Evolutionary conservation across 1,140 invertebrate species (phyloP).

Genomic region (Zophobas atratus): DNA sequence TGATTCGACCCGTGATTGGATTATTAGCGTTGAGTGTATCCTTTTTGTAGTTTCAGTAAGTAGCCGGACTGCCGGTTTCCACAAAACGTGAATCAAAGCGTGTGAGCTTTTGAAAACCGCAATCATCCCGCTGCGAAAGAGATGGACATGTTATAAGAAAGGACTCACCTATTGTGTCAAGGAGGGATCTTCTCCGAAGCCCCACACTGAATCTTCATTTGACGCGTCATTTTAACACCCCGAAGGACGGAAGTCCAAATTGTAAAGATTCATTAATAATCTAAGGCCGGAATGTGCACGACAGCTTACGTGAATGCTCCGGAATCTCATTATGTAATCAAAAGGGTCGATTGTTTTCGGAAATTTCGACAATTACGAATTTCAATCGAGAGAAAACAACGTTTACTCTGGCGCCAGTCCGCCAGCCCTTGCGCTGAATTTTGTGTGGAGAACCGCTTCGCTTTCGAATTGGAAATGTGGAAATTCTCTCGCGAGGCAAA

Average conservation of each 20-base stretch:
- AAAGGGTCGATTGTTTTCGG: conserved; percentile 51
- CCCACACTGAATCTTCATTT: conserved; percentile 46
- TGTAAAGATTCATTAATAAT: conserved; percentile 51
- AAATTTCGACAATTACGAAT: conserved; percentile 47
- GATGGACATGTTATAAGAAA: conserved; percentile 44
- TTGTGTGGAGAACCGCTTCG: not conserved
- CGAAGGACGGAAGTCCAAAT: conserved; percentile 39
- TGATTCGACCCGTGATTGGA: conserved; percentile 20
- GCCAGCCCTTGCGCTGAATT: not conserved
- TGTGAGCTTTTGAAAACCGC: conserved; percentile 35
- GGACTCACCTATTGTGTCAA: conserved; percentile 48
- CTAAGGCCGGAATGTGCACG: conserved; percentile 47
- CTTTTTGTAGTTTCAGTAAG: conserved; percentile 24
- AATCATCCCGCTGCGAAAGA: conserved; percentile 39
- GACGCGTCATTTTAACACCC: conserved; percentile 42
- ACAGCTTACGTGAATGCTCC: conserved; percentile 48
- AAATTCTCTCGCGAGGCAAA: conserved; percentile 25
- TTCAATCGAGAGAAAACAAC: conserved; percentile 26
- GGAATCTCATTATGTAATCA: conserved; percentile 49
- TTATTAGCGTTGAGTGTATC: conserved; percentile 34
- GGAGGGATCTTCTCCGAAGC: conserved; percentile 31
- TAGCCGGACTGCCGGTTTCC: conserved; percentile 22
- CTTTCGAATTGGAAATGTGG: conserved; percentile 7
- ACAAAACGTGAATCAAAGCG: conserved; percentile 40
- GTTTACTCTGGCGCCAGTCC: not conserved